A percentile compares a stretch with the other conserved stretches of the same genome.
These are phyloP conservation scores for Nothoprocta pentlandii DNA, from an alignment of 2,113 vertebrate species.

Conservation along the genomic window DNA sequence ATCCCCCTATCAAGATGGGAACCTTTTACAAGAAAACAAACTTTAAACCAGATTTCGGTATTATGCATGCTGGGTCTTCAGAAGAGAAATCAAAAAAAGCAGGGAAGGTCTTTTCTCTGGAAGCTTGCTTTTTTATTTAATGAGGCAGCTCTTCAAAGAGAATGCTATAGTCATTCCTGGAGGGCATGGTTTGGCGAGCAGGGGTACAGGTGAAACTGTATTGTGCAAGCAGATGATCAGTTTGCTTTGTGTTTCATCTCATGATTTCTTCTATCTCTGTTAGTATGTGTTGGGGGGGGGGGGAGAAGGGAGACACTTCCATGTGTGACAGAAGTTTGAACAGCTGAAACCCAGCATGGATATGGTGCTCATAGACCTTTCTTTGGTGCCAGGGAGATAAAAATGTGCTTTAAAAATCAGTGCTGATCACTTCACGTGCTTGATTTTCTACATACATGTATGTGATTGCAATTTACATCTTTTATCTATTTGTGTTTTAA, in stretches of 20 bases:
- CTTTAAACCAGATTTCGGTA: slow-evolving; percentile 21
- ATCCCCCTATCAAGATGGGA: background rate
- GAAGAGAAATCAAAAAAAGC: slow-evolving; percentile 50
- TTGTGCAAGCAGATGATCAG: slow-evolving; percentile 35
- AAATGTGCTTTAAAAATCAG: slow-evolving; percentile 34
- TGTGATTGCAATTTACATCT: background rate
- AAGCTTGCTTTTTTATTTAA: slow-evolving; percentile 68
- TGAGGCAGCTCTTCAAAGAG: slow-evolving; percentile 64
- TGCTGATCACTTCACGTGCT: background rate
- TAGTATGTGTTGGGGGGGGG: background rate
- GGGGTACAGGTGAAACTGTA: slow-evolving; percentile 53
- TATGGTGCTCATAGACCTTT: slow-evolving; percentile 26
- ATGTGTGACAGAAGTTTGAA: slow-evolving; percentile 36
- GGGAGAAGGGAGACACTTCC: background rate
- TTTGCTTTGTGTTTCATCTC: slow-evolving; percentile 49
- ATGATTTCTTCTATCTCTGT: slow-evolving; percentile 16
- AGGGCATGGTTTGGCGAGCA: slow-evolving; percentile 60
- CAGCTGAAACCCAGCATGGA: slow-evolving; percentile 69
- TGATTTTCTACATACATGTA: slow-evolving; percentile 25
- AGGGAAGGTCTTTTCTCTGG: slow-evolving; percentile 27
- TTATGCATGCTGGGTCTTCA: slow-evolving; percentile 44
- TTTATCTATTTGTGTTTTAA: slow-evolving; percentile 4
- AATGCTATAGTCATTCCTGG: slow-evolving; percentile 66
- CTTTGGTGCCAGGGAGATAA: slow-evolving; percentile 47
- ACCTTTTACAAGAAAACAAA: slow-evolving; percentile 43